Evolutionary conservation across 2,113 vertebrate genomes (phyloP).

Genomic region (Myiozetetes cayanensis): DNA sequence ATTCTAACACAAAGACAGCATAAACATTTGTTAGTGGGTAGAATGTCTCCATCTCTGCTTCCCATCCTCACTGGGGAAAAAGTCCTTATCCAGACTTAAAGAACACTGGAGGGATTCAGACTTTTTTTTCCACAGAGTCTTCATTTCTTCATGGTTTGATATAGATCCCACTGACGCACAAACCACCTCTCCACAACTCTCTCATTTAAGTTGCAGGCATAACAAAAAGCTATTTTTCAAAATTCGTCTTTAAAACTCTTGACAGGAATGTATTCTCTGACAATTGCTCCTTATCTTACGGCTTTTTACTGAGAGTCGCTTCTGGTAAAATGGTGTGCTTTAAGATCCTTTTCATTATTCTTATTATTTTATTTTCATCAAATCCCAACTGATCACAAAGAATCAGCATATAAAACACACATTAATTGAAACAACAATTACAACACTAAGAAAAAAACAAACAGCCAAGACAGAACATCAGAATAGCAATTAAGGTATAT

Average conservation of each 20-base stretch:
- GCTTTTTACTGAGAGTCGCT: background rate
- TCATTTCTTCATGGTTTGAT: background rate
- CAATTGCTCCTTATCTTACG: background rate
- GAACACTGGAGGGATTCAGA: background rate
- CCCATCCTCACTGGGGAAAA: background rate
- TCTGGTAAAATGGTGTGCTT: background rate
- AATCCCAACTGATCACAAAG: background rate
- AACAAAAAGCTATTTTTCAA: background rate
- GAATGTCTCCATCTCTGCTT: background rate
- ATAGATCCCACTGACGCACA: background rate
- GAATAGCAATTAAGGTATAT: background rate
- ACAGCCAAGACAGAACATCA: background rate
- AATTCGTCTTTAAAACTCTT: background rate
- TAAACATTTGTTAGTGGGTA: background rate
- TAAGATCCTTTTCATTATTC: background rate
- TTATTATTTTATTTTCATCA: background rate
- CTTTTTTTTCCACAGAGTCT: background rate
- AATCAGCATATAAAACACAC: background rate
- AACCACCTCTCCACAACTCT: background rate
- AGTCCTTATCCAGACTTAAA: background rate
- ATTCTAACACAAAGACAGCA: background rate
- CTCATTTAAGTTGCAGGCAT: background rate
- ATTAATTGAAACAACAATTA: background rate
- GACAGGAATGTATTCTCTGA: background rate
- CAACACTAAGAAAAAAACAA: background rate